phyloP scores from a whole-genome alignment of 2,113 vertebrate genomes.

The Candoia aspera region DNA sequence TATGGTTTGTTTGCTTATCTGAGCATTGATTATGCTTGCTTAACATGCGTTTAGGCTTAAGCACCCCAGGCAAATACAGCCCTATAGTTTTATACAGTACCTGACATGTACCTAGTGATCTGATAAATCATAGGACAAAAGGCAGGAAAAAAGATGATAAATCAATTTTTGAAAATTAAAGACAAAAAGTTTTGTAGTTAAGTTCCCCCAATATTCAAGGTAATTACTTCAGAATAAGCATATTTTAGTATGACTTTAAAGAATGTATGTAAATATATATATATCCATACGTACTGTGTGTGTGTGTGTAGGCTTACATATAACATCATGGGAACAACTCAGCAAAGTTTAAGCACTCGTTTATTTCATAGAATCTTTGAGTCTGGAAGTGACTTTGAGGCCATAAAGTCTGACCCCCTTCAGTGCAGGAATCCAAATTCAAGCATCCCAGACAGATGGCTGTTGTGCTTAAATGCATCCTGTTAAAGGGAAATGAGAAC shows the following conservation, averaged over 20 bases:
- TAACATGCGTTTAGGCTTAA: not conserved
- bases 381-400: not conserved
- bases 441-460: not conserved
- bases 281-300: not conserved
- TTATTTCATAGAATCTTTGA: not conserved
- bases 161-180: too few species aligned
- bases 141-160: not conserved
- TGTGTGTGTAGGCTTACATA: not conserved
- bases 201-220: not conserved
- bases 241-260: not conserved
- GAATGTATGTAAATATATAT: not conserved
- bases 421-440: not conserved
- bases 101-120: not conserved
- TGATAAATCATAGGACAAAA: not conserved
- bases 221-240: not conserved
- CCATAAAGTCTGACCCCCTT: not conserved
- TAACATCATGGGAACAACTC: not conserved
- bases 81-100: not conserved
- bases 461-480: not conserved
- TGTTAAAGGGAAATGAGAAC: not conserved
- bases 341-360: not conserved
- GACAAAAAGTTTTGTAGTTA: not conserved
- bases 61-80: not conserved
- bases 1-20: not conserved
- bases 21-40: not conserved